Evolutionary conservation across 2,797 vertebrate genomes (phyloP).

Genomic region (Alosa sapidissima): DNA sequence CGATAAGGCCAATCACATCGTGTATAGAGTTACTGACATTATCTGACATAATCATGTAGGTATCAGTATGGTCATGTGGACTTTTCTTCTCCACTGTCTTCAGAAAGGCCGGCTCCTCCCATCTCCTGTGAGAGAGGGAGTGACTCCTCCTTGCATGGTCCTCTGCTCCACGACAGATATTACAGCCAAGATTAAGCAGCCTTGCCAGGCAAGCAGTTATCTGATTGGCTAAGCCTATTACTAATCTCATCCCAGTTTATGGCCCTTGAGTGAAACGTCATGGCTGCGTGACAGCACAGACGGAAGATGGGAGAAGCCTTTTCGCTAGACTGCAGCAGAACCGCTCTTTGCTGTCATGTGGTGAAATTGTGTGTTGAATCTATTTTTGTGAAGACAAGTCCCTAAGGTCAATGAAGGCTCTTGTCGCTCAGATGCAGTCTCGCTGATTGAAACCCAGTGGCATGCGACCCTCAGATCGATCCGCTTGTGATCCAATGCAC

Average conservation of each 20-base stretch:
- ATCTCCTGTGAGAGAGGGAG: not conserved
- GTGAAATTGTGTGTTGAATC: not conserved
- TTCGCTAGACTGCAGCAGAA: not conserved
- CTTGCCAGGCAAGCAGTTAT: not conserved
- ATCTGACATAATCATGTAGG: not conserved
- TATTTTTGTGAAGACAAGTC: not conserved
- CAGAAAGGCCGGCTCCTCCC: not conserved
- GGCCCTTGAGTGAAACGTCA: not conserved
- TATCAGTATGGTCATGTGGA: not conserved
- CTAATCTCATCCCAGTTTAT: not conserved
- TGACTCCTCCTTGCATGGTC: not conserved
- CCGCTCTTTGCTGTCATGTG: not conserved
- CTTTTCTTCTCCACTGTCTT: no score
- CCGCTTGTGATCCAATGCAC: not conserved
- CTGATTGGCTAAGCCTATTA: not conserved
- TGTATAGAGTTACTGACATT: not conserved
- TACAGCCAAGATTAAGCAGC: not conserved
- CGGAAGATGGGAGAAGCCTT: not conserved
- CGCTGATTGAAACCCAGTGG: not conserved
- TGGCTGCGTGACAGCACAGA: not conserved
- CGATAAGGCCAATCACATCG: no score
- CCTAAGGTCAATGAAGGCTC: not conserved
- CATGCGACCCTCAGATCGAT: not conserved
- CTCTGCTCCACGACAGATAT: not conserved
- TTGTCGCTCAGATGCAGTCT: not conserved